Evolutionary conservation across 1,140 invertebrate species (phyloP).

Genomic region (Teleogryllus occipitalis): DNA sequence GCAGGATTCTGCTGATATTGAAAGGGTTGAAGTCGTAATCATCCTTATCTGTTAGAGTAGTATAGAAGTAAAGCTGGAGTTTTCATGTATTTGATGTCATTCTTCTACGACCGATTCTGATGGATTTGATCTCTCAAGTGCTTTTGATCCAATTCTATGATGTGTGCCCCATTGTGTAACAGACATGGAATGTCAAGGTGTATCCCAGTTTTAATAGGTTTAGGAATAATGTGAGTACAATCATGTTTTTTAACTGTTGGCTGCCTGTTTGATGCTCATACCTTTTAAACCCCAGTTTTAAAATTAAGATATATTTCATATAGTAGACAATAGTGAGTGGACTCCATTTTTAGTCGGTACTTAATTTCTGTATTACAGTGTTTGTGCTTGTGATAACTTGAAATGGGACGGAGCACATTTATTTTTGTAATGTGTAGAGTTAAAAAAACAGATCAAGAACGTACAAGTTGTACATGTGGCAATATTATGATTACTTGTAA

Average conservation of each 20-base stretch:
- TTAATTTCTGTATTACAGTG: conserved; percentile 5
- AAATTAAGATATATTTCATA: conserved; percentile 6
- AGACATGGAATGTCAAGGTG: conserved; percentile 3
- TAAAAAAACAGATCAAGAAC: not conserved
- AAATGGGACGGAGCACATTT: not conserved
- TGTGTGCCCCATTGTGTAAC: conserved; percentile 3
- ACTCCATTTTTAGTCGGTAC: conserved; percentile 4
- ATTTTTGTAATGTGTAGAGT: conserved; percentile 5
- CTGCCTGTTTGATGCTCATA: conserved; percentile 3
- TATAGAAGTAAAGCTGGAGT: not conserved
- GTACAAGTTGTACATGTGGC: conserved; percentile 3
- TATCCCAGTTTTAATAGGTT: conserved; percentile 5
- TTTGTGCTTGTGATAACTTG: conserved; percentile 4
- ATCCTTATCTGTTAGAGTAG: conserved; percentile 4
- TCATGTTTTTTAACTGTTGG: conserved; percentile 5
- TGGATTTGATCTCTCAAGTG: conserved; percentile 1
- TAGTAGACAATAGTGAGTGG: not conserved
- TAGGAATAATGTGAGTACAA: conserved; percentile 5
- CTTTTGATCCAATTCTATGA: conserved; percentile 5
- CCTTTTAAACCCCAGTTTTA: conserved; percentile 4
- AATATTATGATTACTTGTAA: conserved; percentile 6
- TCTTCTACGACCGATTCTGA: conserved; percentile 3
- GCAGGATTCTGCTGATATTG: not conserved
- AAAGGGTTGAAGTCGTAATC: not conserved
- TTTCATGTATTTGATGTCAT: conserved; percentile 1